Evolutionary conservation across 2,113 vertebrate species (phyloP), one percentile per base, ranked within the genome.

Genomic region (Albula goreensis): DNA sequence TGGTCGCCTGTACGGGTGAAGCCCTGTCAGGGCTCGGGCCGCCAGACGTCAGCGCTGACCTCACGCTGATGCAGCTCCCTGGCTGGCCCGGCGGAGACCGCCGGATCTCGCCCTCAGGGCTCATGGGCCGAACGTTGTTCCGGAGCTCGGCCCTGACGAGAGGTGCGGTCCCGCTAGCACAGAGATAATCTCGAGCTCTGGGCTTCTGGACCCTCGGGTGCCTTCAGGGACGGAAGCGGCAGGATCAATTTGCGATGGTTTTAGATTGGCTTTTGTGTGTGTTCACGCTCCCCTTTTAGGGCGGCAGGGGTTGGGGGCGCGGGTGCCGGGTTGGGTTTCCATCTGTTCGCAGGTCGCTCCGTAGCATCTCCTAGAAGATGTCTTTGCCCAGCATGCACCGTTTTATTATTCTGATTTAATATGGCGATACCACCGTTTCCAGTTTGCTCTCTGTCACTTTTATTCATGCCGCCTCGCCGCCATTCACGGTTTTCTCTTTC

Each of bases 371-470:
- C 87, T 63, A 90, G 86, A 85, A 87, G 91, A 92, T 87, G 82
- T 93, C 92, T 96, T 92, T 89, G 92, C 94, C 93, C 93, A 90
- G 89, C 89, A 79, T 88, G 86, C 88, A 92, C 94, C 92, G 91
- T 89, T 94, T 93, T 94, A 94, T 93, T 94, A 93, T 94, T 93
- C 89, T 93, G 94, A 94, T 95, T 94, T 94, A 94, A 94, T 94
- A 92, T 92, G 93, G 93, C 91, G 89, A 89, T 92, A 88, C 84
- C 88, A 88, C 87, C 88, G 90, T 91, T 92, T 93, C 90, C 91
- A 92, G 91, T 92, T 88, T 88, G 91, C 89, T 94, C 91, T 90
- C 92, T 89, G 93, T 91, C 92, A 87, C 91, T 90, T 89, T 93
- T 93, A 95, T 94, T 93, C 91, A 93, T 86, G 88, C 88, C 86